Percentiles rank a stretch among this genome's conserved stretches.
Conservation (phyloP, 2,888 invertebrate species). For the Monopis laevigella region DNA sequence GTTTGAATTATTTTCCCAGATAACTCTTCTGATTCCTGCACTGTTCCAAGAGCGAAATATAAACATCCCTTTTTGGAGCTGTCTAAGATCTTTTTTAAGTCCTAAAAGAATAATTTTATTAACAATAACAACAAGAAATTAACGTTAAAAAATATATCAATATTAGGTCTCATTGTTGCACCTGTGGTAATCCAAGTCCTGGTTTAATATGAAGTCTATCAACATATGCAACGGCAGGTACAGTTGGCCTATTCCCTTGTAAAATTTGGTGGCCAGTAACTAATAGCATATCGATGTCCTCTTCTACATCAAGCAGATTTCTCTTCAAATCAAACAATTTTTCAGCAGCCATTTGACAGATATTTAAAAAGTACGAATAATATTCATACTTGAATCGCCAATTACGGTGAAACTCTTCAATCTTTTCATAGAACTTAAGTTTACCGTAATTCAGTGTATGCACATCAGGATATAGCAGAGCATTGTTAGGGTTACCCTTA, state of each 20-base stretch:
- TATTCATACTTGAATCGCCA: slow-evolving; percentile 41
- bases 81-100: slow-evolving; percentile 39
- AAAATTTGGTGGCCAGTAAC: slow-evolving; percentile 45
- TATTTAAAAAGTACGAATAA: slow-evolving; percentile 40
- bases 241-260: slow-evolving; percentile 45
- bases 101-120: slow-evolving; percentile 33
- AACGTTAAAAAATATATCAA: too few relatives aligned
- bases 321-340: slow-evolving; percentile 42
- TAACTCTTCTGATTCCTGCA: slow-evolving; percentile 51
- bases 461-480: slow-evolving; percentile 56
- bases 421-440: slow-evolving; percentile 45
- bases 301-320: slow-evolving; percentile 42
- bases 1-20: slow-evolving; percentile 40
- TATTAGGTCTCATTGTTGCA: too few relatives aligned
- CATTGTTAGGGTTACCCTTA: slow-evolving; percentile 62
- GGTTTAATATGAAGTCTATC: slow-evolving; percentile 52
- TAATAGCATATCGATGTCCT: slow-evolving; percentile 51
- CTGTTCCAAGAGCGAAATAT: slow-evolving; percentile 60
- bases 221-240: slow-evolving; percentile 41
- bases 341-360: slow-evolving; percentile 43
- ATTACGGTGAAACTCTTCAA: slow-evolving; percentile 38
- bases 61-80: slow-evolving; percentile 49
- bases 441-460: slow-evolving; percentile 47
- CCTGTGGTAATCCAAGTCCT: slow-evolving; percentile 36
- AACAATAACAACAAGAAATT: not conserved